Percentiles rank a stretch among this genome's conserved stretches.
phyloP scores from a whole-genome alignment of 2,888 invertebrate genomes.

The Epistrophe eligans region DNA sequence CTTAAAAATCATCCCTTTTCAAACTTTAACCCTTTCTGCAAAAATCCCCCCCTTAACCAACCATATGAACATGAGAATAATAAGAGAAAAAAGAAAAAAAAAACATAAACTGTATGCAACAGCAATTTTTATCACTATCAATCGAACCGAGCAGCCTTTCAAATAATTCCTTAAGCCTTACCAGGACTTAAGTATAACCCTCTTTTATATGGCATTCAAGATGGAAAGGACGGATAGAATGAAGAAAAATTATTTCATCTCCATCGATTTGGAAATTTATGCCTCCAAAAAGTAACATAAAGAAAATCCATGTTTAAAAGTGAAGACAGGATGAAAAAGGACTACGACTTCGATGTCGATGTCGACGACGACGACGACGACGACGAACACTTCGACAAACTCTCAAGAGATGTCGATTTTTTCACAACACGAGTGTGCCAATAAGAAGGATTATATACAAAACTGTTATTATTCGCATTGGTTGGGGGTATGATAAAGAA shows the following conservation, averaged over 20 bases:
- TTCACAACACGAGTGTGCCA: slow-evolving; percentile 81
- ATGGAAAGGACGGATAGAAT: slow-evolving; percentile 47
- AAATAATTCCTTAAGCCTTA: slow-evolving; percentile 47
- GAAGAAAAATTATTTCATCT: slow-evolving; percentile 81
- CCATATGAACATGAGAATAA: too few relatives aligned
- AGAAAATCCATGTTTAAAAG: slow-evolving; percentile 43
- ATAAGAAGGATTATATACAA: slow-evolving; percentile 82
- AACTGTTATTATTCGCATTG: slow-evolving; percentile 79
- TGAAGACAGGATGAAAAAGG: slow-evolving; percentile 36
- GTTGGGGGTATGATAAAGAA: slow-evolving; percentile 20
- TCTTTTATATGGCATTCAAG: slow-evolving; percentile 18
- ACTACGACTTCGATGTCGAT: slow-evolving; percentile 73
- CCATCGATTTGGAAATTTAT: slow-evolving; percentile 81
- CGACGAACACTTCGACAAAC: slow-evolving; percentile 30
- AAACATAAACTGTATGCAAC: slow-evolving; percentile 35
- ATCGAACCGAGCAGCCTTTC: slow-evolving; percentile 53
- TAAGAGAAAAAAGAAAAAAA: not conserved
- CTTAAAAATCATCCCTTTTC: not conserved
- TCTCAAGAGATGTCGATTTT: slow-evolving; percentile 50
- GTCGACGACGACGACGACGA: slow-evolving; percentile 43
- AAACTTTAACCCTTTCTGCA: slow-evolving; percentile 1
- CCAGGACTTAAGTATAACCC: slow-evolving; percentile 28
- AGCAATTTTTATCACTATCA: slow-evolving; percentile 47
- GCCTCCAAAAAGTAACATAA: slow-evolving; percentile 74
- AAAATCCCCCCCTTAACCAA: not conserved